phyloP scores from a whole-genome alignment of 2,797 vertebrate genomes.

The Cephalopachus bancanus region DNA sequence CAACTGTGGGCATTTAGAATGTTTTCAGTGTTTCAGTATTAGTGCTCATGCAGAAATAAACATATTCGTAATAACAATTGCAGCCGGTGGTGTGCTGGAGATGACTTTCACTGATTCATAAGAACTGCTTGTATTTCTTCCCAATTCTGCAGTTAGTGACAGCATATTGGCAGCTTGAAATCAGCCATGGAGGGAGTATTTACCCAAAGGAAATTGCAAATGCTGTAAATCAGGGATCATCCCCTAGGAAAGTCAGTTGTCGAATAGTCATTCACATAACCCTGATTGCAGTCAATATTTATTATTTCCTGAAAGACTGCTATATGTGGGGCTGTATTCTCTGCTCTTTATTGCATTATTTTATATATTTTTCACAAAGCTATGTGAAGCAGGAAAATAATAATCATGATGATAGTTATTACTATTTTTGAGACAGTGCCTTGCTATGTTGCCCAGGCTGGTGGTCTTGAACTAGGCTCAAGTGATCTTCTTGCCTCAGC shows the following conservation, averaged over 20 bases:
- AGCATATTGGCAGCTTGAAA: background rate
- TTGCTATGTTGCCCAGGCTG: background rate
- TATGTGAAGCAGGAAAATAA: background rate
- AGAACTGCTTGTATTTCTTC: background rate
- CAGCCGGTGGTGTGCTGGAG: background rate
- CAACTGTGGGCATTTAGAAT: background rate
- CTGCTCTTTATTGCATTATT: background rate
- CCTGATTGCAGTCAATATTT: no score
- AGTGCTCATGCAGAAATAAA: background rate
- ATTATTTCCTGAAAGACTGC: background rate
- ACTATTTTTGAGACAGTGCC: background rate
- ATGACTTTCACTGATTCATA: background rate
- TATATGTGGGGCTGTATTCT: background rate
- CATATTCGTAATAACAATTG: background rate
- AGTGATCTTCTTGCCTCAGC: background rate
- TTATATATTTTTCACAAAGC: background rate
- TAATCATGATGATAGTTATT: rapidly evolving
- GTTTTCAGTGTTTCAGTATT: background rate
- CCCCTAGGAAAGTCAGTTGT: background rate
- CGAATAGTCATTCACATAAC: no score
- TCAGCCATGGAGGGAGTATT: background rate
- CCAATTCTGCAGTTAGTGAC: background rate
- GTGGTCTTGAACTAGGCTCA: background rate
- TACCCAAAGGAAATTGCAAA: no score
- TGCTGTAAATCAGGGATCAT: background rate